Conservation (phyloP, 2,888 invertebrate species). For the Drosophila setosimentum region DNA sequence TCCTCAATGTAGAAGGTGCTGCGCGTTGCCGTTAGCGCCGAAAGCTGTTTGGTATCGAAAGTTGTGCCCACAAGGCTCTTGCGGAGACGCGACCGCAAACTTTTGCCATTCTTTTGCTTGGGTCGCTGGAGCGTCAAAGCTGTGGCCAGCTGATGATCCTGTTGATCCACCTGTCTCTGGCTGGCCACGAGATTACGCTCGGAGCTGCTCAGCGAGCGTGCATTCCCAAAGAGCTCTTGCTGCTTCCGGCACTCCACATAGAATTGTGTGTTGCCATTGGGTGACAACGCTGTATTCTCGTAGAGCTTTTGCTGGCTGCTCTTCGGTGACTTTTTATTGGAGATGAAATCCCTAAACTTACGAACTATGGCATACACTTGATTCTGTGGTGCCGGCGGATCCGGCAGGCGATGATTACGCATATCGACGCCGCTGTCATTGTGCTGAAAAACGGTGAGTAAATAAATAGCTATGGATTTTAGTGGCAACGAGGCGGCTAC, state of each 20-base stretch:
- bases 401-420: conserved; percentile 87
- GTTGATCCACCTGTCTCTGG: conserved; percentile 25
- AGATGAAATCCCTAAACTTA: conserved; percentile 88
- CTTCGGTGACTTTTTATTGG: conserved; percentile 83
- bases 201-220: conserved; percentile 80
- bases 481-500: conserved; percentile 1
- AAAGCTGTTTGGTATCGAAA: conserved; percentile 78
- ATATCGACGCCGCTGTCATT: conserved; percentile 86
- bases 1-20: conserved; percentile 91
- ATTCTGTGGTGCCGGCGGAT: conserved; percentile 86
- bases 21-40: conserved; percentile 87
- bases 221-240: conserved; percentile 73
- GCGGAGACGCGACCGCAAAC: conserved; percentile 88
- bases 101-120: conserved; percentile 83
- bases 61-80: conserved; percentile 85
- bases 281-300: conserved; percentile 69
- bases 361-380: conserved; percentile 90
- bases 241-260: conserved; percentile 47
- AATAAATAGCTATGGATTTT: not conserved
- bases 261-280: conserved; percentile 40
- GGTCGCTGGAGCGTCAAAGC: conserved; percentile 43
- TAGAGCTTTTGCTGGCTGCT: conserved; percentile 82
- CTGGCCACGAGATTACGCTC: conserved; percentile 82
- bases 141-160: conserved; percentile 16
- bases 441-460: conserved; percentile 65